Evolutionary conservation across 2,888 invertebrate genomes (phyloP), one percentile per base, ranked within the genome.

Genomic region (Meta bourneti): DNA sequence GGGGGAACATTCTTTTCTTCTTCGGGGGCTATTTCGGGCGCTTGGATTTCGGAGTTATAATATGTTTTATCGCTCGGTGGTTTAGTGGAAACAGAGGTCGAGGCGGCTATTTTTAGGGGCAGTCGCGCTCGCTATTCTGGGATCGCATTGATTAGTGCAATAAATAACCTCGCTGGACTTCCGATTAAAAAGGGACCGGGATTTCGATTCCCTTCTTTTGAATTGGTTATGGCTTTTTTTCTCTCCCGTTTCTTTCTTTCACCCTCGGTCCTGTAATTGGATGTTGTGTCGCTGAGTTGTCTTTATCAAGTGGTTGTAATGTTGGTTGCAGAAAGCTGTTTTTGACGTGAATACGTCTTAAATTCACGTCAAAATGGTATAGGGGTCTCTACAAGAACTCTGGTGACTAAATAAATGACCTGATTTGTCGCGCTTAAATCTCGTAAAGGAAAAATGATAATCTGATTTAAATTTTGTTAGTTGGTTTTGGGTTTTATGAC

Each of bases 141-240:
- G 87, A 71, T 9, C 51, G 71, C 80, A 79, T 80, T 87, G 79
- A 80, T 80, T 87, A 70, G 87, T 34, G 80, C 72, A 72, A 80
- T 71, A 87, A 87, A 87, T 87, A 79, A 87, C 87, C 51, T 48
- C 52, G 11, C 80, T 71, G 52, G 87, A 78, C 80, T 87, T 87
- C 80, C 72, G 79, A 87, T 80, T 80, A 79, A 72, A 80, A 34
- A 34, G 71, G 52, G 52, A 7, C 48, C 52, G 13, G 20, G 78
- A 16, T 34, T 7, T 61, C 61, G 13, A 11, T 13, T 61, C 61
- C 61, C 61, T 61, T 61, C 16, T 61, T 16, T 61, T 61, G 13
- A 16, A 8, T 61, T 34, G 34, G 4, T 34, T 34, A n/a, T n/a
- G 34, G 1, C 34, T 34, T 34, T 34, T 34, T 34, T 34, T 34